These are phyloP conservation scores for Dorcus hopei DNA, from an alignment of 2,888 invertebrate genomes.

Conservation along the genomic window DNA sequence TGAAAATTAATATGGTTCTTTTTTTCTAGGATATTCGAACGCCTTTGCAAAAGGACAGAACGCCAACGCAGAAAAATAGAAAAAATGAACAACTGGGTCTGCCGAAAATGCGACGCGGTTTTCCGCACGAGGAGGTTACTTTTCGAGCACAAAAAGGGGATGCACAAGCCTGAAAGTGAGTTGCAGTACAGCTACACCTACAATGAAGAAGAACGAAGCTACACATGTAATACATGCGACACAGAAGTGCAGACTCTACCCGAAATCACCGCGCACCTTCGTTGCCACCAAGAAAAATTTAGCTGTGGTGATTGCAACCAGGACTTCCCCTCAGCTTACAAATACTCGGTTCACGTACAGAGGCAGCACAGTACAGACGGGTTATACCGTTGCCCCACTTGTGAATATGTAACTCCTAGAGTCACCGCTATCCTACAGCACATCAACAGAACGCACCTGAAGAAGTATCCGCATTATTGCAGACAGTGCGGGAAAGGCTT, in stretches of 20 bases:
- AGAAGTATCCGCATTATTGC: slow-evolving; percentile 52
- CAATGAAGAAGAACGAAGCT: slow-evolving; percentile 30
- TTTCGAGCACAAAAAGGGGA: slow-evolving; percentile 51
- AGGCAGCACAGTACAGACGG: slow-evolving; percentile 37
- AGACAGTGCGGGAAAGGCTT: slow-evolving; percentile 56
- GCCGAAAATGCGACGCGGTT: background rate
- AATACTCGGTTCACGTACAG: slow-evolving; percentile 39
- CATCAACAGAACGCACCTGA: slow-evolving; percentile 40
- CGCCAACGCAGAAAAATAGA: too few species aligned
- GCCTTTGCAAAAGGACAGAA: too few species aligned
- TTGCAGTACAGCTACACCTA: slow-evolving; percentile 25
- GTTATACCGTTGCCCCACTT: slow-evolving; percentile 39
- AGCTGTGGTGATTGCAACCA: slow-evolving; percentile 20
- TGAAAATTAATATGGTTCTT: too few species aligned
- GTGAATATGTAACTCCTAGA: slow-evolving; percentile 35
- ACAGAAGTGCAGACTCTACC: slow-evolving; percentile 13
- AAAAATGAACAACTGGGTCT: background rate
- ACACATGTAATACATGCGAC: slow-evolving; percentile 28
- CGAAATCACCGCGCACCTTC: slow-evolving; percentile 23
- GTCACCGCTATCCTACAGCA: slow-evolving; percentile 38
- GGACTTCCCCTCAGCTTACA: slow-evolving; percentile 41
- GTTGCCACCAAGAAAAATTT: slow-evolving; percentile 22
- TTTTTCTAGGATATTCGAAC: too few species aligned
- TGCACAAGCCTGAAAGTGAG: slow-evolving; percentile 33
- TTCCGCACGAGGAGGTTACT: background rate